Percentiles rank a stretch among this genome's conserved stretches.
Conservation (phyloP, 2,113 vertebrate genomes). For the Tringa solitaria region DNA sequence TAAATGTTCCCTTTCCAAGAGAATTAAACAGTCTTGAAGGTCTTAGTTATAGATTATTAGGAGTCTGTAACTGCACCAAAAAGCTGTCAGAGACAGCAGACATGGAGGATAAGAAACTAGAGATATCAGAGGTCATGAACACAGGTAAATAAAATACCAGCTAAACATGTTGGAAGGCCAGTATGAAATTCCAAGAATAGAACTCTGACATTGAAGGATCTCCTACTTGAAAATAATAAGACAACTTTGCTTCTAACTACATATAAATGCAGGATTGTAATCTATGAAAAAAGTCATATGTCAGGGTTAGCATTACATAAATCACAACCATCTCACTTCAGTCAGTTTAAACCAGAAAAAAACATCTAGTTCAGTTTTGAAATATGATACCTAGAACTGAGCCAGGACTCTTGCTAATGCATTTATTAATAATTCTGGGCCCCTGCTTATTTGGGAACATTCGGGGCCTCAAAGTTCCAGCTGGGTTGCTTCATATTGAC, state of each 20-base stretch:
- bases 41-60: neutral
- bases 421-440: slow-evolving; percentile 30
- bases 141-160: slow-evolving; percentile 5
- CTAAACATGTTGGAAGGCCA: neutral
- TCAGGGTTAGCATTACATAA: neutral
- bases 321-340: slow-evolving; percentile 1
- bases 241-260: neutral
- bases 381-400: slow-evolving; percentile 1
- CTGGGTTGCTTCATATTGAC: neutral
- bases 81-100: neutral
- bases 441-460: neutral
- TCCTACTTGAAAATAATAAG: neutral
- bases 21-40: neutral
- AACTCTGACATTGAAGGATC: neutral
- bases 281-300: neutral
- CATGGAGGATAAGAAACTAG: neutral
- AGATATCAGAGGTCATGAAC: neutral
- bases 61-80: neutral
- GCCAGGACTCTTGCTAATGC: slow-evolving; percentile 1
- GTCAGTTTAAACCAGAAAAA: neutral
- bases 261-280: neutral
- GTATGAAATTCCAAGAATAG: neutral
- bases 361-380: neutral
- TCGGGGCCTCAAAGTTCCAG: neutral
- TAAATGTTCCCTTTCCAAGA: neutral